These are phyloP conservation scores for Aporophyla nigra DNA, from an alignment of 2,888 invertebrate genomes.

Conservation along the genomic window DNA sequence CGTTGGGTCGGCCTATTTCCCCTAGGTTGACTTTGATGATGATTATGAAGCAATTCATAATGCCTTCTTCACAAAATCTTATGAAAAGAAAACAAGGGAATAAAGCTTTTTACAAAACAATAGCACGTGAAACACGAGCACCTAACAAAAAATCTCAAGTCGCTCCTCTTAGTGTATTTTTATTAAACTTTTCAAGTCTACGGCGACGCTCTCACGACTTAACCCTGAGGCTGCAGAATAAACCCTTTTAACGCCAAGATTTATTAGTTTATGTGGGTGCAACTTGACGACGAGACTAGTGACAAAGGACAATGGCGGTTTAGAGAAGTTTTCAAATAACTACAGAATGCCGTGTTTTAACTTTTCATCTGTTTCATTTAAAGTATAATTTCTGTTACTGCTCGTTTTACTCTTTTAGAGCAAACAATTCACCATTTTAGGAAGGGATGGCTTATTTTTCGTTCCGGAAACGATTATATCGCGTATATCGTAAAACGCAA, in stretches of 20 bases:
- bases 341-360: background rate
- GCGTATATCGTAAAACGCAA: background rate
- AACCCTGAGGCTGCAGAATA: slow-evolving; percentile 22
- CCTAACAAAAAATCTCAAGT: background rate
- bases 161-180: slow-evolving; percentile 19
- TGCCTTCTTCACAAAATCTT: too few relatives aligned
- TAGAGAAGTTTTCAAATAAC: background rate
- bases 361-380: background rate
- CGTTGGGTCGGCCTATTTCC: too few relatives aligned
- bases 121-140: background rate
- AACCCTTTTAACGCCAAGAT: slow-evolving; percentile 37
- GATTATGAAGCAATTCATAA: too few relatives aligned
- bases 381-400: too few relatives aligned
- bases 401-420: background rate
- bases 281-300: slow-evolving; percentile 11
- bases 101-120: background rate
- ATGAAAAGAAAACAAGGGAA: background rate
- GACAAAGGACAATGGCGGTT: slow-evolving; percentile 4
- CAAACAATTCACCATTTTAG: background rate
- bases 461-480: background rate
- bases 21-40: too few relatives aligned
- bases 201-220: background rate
- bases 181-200: slow-evolving; percentile 9
- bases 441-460: background rate
- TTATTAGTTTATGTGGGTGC: slow-evolving; percentile 43